These are phyloP conservation scores for Cyaniris semiargus DNA, from an alignment of 2,888 invertebrate species.

Conservation along the genomic window DNA sequence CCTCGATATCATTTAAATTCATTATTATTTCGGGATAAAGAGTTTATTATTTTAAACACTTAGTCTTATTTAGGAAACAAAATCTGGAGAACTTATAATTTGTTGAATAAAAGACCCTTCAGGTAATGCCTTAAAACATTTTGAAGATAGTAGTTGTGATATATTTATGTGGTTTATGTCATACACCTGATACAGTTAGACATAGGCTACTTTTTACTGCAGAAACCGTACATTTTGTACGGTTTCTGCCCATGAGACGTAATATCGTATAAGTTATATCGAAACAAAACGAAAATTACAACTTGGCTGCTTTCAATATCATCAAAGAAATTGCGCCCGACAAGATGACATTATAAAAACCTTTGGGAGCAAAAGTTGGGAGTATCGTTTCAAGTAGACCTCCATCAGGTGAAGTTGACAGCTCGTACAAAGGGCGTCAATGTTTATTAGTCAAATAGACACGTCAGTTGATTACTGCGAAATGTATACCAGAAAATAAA, in stretches of 20 bases:
- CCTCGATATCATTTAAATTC: constrained; percentile 18
- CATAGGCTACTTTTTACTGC: not conserved
- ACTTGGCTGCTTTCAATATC: not conserved
- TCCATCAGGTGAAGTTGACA: constrained; percentile 24
- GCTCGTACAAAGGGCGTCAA: constrained; percentile 26
- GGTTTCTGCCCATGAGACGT: not conserved
- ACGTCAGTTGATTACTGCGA: not conserved
- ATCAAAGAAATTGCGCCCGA: constrained; percentile 18
- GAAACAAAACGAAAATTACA: not conserved
- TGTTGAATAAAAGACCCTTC: not conserved
- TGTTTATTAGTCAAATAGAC: constrained; percentile 18
- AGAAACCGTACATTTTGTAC: not conserved
- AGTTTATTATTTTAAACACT: constrained; percentile 15
- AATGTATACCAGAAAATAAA: not conserved
- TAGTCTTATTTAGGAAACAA: constrained; percentile 4
- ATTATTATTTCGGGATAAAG: constrained; percentile 25
- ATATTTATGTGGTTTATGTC: no score
- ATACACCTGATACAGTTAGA: no score
- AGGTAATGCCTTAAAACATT: not conserved
- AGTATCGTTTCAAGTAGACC: constrained; percentile 21
- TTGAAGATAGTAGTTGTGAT: not conserved
- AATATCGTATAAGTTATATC: not conserved
- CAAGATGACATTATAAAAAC: constrained; percentile 21
- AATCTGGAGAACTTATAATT: not conserved
- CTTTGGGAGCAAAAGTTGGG: constrained; percentile 19